phyloP scores from a whole-genome alignment of 64 coral and sea anemone genomes.

The Actinia tenebrosa region DNA sequence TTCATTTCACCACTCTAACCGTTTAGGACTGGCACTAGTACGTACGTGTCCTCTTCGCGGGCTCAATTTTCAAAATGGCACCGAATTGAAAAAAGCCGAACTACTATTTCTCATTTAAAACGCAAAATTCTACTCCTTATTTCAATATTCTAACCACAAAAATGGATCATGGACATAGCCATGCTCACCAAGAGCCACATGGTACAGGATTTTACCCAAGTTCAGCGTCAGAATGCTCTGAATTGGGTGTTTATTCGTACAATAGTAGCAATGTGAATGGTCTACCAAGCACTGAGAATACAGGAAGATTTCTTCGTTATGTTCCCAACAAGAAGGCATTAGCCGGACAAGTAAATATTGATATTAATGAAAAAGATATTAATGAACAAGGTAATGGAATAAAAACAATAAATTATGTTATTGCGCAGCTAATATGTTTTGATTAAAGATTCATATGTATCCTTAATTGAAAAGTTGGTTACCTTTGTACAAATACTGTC shows the following conservation, averaged over 20 bases:
- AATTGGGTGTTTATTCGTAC: slow-evolving; percentile 1
- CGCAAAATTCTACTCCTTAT: background rate
- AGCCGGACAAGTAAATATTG: background rate
- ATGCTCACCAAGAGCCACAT: background rate
- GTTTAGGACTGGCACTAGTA: slow-evolving; percentile 19
- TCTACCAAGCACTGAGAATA: background rate
- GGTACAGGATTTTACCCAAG: background rate
- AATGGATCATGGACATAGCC: background rate
- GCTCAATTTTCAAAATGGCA: slow-evolving; percentile 20
- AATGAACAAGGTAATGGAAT: slow-evolving; percentile 6
- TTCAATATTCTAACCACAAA: background rate
- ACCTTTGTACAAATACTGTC: too few species aligned
- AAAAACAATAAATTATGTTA: background rate
- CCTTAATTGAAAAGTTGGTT: too few species aligned
- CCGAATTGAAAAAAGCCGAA: background rate
- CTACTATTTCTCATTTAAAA: background rate
- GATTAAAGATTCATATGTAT: too few species aligned
- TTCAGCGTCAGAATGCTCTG: background rate
- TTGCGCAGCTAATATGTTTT: background rate
- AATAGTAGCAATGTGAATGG: slow-evolving; percentile 7
- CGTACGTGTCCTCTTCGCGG: slow-evolving; percentile 10
- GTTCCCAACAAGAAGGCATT: background rate
- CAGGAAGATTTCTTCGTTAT: slow-evolving; percentile 15
- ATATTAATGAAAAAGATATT: background rate
- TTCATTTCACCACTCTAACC: background rate